These are phyloP conservation scores for Pollachius pollachius DNA, from an alignment of 2,113 vertebrate species.

Conservation along the genomic window DNA sequence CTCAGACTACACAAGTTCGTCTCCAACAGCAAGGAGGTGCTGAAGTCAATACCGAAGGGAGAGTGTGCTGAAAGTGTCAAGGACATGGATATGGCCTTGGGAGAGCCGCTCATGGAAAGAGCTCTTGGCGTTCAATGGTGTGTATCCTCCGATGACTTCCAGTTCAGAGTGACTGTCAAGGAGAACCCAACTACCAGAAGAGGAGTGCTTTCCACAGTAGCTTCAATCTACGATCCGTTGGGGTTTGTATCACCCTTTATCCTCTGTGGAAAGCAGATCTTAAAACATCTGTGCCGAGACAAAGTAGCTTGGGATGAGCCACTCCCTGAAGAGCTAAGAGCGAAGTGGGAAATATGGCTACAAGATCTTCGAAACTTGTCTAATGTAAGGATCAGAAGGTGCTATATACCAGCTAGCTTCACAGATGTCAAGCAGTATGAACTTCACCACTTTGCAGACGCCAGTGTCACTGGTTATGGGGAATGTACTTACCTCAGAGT, in stretches of 20 bases:
- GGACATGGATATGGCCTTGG: no score
- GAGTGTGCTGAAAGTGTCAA: no score
- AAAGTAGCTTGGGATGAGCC: background rate
- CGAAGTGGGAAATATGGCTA: background rate
- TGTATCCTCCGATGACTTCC: no score
- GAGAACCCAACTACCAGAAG: background rate
- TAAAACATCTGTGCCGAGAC: background rate
- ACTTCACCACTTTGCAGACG: background rate
- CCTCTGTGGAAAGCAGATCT: background rate
- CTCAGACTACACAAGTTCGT: no score
- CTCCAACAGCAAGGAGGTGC: no score
- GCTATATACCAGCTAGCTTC: background rate
- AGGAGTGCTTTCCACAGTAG: no score
- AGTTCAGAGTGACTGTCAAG: no score
- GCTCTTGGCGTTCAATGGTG: no score
- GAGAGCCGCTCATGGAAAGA: no score
- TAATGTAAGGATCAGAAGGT: constrained; percentile 4
- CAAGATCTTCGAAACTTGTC: constrained; percentile 1
- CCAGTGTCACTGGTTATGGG: constrained; percentile 7
- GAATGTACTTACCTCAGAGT: constrained; percentile 9
- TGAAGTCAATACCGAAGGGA: no score
- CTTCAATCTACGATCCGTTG: no score
- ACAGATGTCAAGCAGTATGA: constrained; percentile 5
- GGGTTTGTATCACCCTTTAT: no score
- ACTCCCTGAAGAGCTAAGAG: background rate